phyloP scores from a whole-genome alignment of 2,113 vertebrate genomes.

The Brienomyrus brachyistius region DNA sequence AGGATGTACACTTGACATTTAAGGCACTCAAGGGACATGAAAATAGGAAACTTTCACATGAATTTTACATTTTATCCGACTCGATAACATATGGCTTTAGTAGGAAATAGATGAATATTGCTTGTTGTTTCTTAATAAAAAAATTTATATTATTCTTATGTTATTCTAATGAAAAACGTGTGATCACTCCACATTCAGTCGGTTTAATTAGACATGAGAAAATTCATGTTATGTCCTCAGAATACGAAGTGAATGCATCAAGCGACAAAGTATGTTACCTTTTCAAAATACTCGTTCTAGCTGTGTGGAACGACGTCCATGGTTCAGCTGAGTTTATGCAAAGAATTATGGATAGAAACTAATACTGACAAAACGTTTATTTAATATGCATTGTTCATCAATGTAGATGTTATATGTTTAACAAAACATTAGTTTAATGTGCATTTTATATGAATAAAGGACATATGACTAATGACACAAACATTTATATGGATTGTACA shows the following conservation, averaged over 20 bases:
- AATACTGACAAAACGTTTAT: not conserved
- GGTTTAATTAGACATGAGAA: not conserved
- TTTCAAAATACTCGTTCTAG: not conserved
- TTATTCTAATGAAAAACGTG: not conserved
- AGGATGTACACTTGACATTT: not conserved
- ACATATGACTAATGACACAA: too few species aligned
- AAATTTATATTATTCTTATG: not conserved
- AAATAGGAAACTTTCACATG: not conserved
- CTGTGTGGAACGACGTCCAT: not conserved
- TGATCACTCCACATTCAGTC: not conserved
- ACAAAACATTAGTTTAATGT: not conserved
- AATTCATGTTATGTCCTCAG: not conserved
- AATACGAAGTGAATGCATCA: not conserved
- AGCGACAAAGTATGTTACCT: not conserved
- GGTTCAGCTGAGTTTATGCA: too few species aligned
- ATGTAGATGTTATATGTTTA: not conserved
- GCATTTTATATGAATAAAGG: not conserved
- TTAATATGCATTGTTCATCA: not conserved
- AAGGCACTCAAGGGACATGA: not conserved
- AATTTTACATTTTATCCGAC: not conserved
- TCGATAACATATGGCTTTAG: not conserved
- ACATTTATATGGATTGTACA: not conserved
- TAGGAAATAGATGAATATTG: not conserved
- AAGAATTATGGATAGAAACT: too few species aligned
- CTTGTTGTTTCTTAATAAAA: not conserved